Percentiles rank a stretch among this genome's conserved stretches.
Conservation (phyloP, 2,888 invertebrate species). For the Cylloceria caligata region DNA sequence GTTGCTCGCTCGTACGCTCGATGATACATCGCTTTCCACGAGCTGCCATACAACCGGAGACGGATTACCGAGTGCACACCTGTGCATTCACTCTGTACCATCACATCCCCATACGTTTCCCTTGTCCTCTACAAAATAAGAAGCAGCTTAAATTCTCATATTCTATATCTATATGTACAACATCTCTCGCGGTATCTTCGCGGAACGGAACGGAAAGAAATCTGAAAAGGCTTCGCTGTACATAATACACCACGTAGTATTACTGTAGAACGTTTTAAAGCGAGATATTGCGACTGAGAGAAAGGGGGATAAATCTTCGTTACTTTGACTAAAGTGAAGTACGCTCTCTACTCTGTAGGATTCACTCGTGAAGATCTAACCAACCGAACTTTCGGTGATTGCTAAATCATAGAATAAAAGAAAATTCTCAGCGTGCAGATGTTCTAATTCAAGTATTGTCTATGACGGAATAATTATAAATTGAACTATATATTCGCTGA, state of each 20-base stretch:
- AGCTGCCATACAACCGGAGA: conserved; percentile 41
- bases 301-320: conserved; percentile 50
- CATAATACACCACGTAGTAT: conserved; percentile 6
- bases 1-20: conserved; percentile 34
- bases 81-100: conserved; percentile 46
- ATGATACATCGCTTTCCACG: conserved; percentile 56
- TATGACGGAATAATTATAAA: too few relatives aligned
- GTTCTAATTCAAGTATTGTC: too few relatives aligned
- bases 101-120: neutral
- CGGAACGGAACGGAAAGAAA: conserved; percentile 43
- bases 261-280: conserved; percentile 23
- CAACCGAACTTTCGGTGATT: neutral
- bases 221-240: conserved; percentile 36
- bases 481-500: too few relatives aligned
- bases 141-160: conserved; percentile 42
- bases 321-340: conserved; percentile 18
- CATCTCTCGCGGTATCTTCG: conserved; percentile 25
- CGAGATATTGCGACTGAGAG: conserved; percentile 32
- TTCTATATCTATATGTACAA: conserved; percentile 9
- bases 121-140: conserved; percentile 33
- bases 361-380: neutral
- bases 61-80: conserved; percentile 55
- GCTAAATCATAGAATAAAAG: neutral
- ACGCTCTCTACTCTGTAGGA: conserved; percentile 1
- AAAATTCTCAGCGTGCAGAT: too few relatives aligned